Base-by-base conservation (phyloP, 2,797 vertebrate genomes). In the Brachymystax lenok region DNA sequence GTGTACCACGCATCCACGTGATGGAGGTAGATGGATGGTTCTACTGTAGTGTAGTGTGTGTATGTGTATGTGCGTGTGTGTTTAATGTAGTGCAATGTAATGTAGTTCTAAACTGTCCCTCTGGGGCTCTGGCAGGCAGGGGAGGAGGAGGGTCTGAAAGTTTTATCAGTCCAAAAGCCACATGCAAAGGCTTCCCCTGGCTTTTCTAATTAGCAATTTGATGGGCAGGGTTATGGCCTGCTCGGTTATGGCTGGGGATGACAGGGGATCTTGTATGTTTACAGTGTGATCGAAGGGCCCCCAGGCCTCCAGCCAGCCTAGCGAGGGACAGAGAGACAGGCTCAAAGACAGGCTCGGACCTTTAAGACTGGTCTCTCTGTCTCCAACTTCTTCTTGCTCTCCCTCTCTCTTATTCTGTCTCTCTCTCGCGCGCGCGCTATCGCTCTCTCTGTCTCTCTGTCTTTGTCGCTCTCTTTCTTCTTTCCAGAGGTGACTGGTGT, bases 261-360 rank as follows among this genome's bases (percentile, higher is more conserved):
- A 50, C 35, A 70, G 40, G 21, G 40, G n/a, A 46, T 69, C 68
- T 17, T 69, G 68, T 8, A 69, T 69, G 68, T 69, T 69, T 69
- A 46, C 68, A 40, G 35, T 12, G 68, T 46, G 68, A 35, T 50
- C 2, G 0, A n/a, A 21, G 19, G 33, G 28, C 66, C 67, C 30
- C 17, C 61, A 63, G 61, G 61, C 66, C 30, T 19, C 33, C 68
- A 46, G 10, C 6, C 33, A n/a, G 19, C 35, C 68, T 30, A 40
- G 35, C 68, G 19, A n/a, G 33, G 68, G 2, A 19, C 52, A 56
- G 52, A 56, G 52, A 24, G 61, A 24, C 8, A 10, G n/a, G 21
- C 21, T n/a, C 14, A 71, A 33, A 33, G 46, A 70, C 21, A 71
- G 69, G 3, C 24, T 52, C 69, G 28, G 13, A 24, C 4, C 4